A percentile compares a stretch with the other conserved stretches of the same genome.
These are phyloP conservation scores for Merluccius polli DNA, from an alignment of 2,797 vertebrate species.

Conservation along the genomic window DNA sequence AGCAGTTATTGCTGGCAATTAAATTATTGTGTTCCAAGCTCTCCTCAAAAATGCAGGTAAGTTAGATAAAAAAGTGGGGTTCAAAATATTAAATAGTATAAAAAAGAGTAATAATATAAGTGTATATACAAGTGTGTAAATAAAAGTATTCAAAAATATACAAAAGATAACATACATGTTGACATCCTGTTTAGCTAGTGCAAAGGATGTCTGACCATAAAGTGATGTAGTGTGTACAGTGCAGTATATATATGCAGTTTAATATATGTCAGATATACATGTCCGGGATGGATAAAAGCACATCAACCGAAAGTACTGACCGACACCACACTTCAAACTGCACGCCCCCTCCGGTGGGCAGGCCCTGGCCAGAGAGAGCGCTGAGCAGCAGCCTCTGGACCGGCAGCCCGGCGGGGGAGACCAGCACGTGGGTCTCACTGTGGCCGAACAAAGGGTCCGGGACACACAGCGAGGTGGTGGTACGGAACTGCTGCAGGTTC, in stretches of 20 bases:
- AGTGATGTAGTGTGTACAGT: too few relatives aligned
- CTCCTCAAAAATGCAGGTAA: not conserved
- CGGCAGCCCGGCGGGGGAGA: slow-evolving; percentile 78
- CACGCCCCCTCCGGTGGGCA: slow-evolving; percentile 75
- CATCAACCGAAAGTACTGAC: slow-evolving; percentile 58
- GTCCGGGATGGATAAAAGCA: too few relatives aligned
- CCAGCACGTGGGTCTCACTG: slow-evolving; percentile 80
- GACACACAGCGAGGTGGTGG: slow-evolving; percentile 83
- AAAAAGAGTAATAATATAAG: not conserved
- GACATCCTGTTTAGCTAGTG: too few relatives aligned
- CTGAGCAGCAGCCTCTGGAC: slow-evolving; percentile 86
- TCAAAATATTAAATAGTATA: slow-evolving; percentile 5
- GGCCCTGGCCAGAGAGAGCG: slow-evolving; percentile 73
- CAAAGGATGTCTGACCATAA: too few relatives aligned
- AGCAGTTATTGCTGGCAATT: too few relatives aligned
- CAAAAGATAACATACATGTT: too few relatives aligned
- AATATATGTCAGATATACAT: too few relatives aligned
- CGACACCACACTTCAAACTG: slow-evolving; percentile 98
- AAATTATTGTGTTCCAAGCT: too few relatives aligned
- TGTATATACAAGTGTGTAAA: too few relatives aligned
- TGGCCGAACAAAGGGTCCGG: slow-evolving; percentile 88
- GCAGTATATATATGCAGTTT: too few relatives aligned
- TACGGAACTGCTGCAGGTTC: slow-evolving; percentile 79
- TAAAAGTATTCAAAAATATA: slow-evolving; percentile 27
- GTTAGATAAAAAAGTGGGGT: not conserved